Evolutionary conservation across 2,888 invertebrate species (phyloP).

Genomic region (Eustalomyia histrio): DNA sequence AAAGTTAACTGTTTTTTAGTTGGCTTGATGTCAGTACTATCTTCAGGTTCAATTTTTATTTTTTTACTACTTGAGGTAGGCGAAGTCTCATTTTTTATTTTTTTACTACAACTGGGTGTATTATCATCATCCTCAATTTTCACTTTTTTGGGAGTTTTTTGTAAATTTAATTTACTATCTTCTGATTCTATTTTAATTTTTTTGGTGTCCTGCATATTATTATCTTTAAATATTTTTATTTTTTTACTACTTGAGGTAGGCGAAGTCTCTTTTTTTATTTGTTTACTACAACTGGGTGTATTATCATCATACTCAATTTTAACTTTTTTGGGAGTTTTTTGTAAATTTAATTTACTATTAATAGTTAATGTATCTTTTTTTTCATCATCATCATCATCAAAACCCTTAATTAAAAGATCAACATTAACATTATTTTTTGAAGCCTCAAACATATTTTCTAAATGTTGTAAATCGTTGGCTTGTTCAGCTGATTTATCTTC

Average conservation of each 20-base stretch:
- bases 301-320: constrained; percentile 32
- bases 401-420: constrained; percentile 74
- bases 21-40: constrained; percentile 20
- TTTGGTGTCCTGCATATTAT: not conserved
- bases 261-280: constrained; percentile 27
- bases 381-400: constrained; percentile 67
- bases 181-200: no score
- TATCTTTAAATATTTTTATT: constrained; percentile 43
- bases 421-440: constrained; percentile 81
- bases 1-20: constrained; percentile 62
- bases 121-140: constrained; percentile 31
- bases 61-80: constrained; percentile 42
- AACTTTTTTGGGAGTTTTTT: constrained; percentile 69
- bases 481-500: constrained; percentile 91
- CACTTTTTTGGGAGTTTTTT: constrained; percentile 69
- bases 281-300: constrained; percentile 31
- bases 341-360: constrained; percentile 68
- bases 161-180: constrained; percentile 68
- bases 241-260: constrained; percentile 42
- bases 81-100: constrained; percentile 27
- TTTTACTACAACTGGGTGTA: constrained; percentile 31
- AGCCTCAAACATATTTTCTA: constrained; percentile 84
- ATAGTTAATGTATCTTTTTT: constrained; percentile 58
- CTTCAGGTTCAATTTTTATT: constrained; percentile 32
- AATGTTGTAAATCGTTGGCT: constrained; percentile 89